These are phyloP conservation scores for Thyatira batis DNA, from an alignment of 2,888 invertebrate genomes.

Conservation along the genomic window DNA sequence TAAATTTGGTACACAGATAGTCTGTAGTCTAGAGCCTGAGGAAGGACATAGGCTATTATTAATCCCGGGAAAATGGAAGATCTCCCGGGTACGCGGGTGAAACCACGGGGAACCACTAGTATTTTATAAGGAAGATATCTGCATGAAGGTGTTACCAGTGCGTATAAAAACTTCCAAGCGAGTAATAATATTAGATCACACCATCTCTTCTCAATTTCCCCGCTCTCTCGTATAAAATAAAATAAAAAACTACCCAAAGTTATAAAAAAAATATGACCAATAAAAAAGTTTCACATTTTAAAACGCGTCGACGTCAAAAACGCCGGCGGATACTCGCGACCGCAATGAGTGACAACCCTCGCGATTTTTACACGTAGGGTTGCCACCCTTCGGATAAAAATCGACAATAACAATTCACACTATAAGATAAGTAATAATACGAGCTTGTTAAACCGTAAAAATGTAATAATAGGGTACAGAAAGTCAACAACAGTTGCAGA, in stretches of 20 bases:
- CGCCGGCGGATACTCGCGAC: conserved; percentile 18
- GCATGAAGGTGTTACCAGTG: not conserved
- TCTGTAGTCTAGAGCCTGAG: no score
- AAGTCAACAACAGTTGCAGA: conserved; percentile 77
- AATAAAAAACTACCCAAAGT: conserved; percentile 17
- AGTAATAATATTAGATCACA: not conserved
- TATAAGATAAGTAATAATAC: conserved; percentile 80
- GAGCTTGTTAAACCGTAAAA: conserved; percentile 82
- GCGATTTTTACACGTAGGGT: conserved; percentile 3
- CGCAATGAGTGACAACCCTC: conserved; percentile 20
- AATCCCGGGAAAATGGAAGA: no score
- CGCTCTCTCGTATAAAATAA: not conserved
- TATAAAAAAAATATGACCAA: conserved; percentile 22
- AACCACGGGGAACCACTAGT: no score
- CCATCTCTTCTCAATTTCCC: conserved; percentile 18
- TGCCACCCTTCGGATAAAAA: conserved; percentile 59
- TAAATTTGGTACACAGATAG: no score
- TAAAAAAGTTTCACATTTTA: conserved; percentile 24
- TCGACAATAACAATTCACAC: conserved; percentile 74
- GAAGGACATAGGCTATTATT: no score
- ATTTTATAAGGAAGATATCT: no score
- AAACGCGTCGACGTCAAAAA: conserved; percentile 18
- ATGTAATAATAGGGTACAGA: conserved; percentile 75
- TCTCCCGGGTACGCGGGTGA: no score
- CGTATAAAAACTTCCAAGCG: not conserved